Percentiles rank a stretch among this genome's conserved stretches.
Evolutionary conservation across 2,113 vertebrate genomes (phyloP).

Genomic region (Oryzias celebensis): DNA sequence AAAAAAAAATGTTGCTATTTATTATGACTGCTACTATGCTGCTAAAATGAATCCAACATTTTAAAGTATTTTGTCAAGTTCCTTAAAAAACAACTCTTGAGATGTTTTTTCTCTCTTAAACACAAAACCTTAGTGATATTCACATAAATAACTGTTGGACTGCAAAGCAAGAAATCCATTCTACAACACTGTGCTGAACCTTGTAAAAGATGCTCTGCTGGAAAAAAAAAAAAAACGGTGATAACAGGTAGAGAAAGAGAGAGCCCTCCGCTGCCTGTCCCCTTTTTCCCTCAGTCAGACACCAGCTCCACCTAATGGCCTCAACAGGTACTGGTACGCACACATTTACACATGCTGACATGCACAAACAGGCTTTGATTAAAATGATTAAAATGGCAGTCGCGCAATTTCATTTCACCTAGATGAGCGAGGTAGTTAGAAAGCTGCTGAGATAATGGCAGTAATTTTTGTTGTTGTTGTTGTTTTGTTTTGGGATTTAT

Average conservation of each 20-base stretch:
- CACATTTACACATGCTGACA: slow-evolving; percentile 28
- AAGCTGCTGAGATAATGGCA: slow-evolving; percentile 47
- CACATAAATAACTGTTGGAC: slow-evolving; percentile 6
- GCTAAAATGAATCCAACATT: too few relatives aligned
- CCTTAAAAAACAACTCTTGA: too few relatives aligned
- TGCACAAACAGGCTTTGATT: slow-evolving; percentile 47
- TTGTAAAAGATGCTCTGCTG: slow-evolving; percentile 17
- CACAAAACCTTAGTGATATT: neutral
- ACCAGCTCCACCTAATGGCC: slow-evolving; percentile 75
- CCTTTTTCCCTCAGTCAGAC: slow-evolving; percentile 57
- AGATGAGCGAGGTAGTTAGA: slow-evolving; percentile 39
- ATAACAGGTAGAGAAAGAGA: slow-evolving; percentile 30
- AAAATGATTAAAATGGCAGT: slow-evolving; percentile 67
- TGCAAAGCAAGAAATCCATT: slow-evolving; percentile 18
- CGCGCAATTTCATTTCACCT: slow-evolving; percentile 45
- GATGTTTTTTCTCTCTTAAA: too few relatives aligned
- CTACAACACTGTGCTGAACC: slow-evolving; percentile 12
- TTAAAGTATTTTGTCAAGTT: too few relatives aligned
- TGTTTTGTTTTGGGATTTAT: slow-evolving; percentile 18
- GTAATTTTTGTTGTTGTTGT: slow-evolving; percentile 10
- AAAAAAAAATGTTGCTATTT: too few relatives aligned
- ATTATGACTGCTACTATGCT: too few relatives aligned
- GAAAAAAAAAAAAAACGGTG: slow-evolving; percentile 11
- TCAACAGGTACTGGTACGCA: slow-evolving; percentile 58
- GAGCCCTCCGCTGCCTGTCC: slow-evolving; percentile 27